These are phyloP conservation scores for Leucoma salicis DNA, from an alignment of 2,888 invertebrate genomes.

Conservation along the genomic window DNA sequence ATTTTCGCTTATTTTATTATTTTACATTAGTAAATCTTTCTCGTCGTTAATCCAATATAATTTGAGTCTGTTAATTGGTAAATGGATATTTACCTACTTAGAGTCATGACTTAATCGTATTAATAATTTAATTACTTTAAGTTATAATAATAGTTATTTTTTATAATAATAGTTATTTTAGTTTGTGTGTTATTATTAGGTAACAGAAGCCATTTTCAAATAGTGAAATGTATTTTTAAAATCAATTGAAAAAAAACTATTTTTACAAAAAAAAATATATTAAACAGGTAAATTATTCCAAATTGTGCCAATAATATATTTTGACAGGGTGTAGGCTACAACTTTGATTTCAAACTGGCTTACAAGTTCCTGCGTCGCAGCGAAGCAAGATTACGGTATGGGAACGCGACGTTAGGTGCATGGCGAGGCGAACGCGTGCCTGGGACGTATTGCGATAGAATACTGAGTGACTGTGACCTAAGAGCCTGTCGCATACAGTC, in stretches of 20 bases:
- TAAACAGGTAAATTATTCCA: too few species aligned
- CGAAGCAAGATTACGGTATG: slow-evolving; percentile 89
- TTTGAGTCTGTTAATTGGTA: slow-evolving; percentile 25
- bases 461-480: slow-evolving; percentile 89
- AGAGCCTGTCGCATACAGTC: slow-evolving; percentile 89
- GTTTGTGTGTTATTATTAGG: not conserved
- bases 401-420: slow-evolving; percentile 86
- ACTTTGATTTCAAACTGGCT: slow-evolving; percentile 91
- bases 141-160: too few species aligned
- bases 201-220: not conserved
- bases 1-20: slow-evolving; percentile 24
- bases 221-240: too few species aligned
- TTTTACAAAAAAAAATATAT: too few species aligned
- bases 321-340: slow-evolving; percentile 86
- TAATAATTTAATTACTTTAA: too few species aligned
- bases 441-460: slow-evolving; percentile 90
- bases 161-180: too few species aligned
- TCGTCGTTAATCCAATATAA: slow-evolving; percentile 8
- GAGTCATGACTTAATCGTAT: not conserved
- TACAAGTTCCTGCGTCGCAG: slow-evolving; percentile 91
- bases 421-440: slow-evolving; percentile 89
- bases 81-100: slow-evolving; percentile 17
- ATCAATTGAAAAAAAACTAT: too few species aligned
- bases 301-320: too few species aligned
- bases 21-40: slow-evolving; percentile 17